Base-by-base conservation (phyloP, 2,113 vertebrate genomes). In the Istiophorus platypterus region DNA sequence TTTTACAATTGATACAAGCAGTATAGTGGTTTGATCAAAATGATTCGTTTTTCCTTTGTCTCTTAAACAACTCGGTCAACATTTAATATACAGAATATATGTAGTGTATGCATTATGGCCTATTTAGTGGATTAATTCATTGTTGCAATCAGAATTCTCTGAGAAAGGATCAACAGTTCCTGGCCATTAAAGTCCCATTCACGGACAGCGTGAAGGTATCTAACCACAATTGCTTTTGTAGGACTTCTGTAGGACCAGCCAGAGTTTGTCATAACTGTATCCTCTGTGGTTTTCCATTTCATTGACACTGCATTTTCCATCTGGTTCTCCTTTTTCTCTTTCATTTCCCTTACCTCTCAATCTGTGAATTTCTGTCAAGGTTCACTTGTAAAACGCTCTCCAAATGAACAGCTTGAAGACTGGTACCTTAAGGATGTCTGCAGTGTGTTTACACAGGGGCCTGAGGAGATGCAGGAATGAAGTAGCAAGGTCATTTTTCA, bases 271-370 rank as follows among this genome's bases (percentile, higher is more conserved):
- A 29, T 62, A 82, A 77, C 34, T 66, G n/a, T 65, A 41, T 79
- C 54, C 59, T n/a, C n/a, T 80, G 76, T 9, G 56, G 81, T 31
- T 84, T 62, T 73, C 31, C 45, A 76, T 90, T 91, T 89, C 62
- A 78, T 80, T 78, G 70, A 88, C 71, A 63, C 79, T 77, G 83
- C 85, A 86, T 63, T 90, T 93, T 92, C 72, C 52, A 79, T 82
- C 79, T 68, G 57, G 6, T 84, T 90, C 63, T 52, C 70, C 47
- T 83, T 67, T 83, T 90, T 74, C 82, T 84, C 72, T 87, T 87
- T 83, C 57, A 20, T 71, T 76, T 80, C 42, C 80, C 47, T 20
- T 70, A 80, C 51, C 72, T 73, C 63, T 65, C 13, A 39, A 78
- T 84, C 39, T 70, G 62, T 63, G 64, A 67, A 62, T 59, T 42